A percentile compares a stretch with the other conserved stretches of the same genome.
These are phyloP conservation scores for Micropoecilia bifurca DNA, from an alignment of 2,797 vertebrate genomes.

Conservation along the genomic window DNA sequence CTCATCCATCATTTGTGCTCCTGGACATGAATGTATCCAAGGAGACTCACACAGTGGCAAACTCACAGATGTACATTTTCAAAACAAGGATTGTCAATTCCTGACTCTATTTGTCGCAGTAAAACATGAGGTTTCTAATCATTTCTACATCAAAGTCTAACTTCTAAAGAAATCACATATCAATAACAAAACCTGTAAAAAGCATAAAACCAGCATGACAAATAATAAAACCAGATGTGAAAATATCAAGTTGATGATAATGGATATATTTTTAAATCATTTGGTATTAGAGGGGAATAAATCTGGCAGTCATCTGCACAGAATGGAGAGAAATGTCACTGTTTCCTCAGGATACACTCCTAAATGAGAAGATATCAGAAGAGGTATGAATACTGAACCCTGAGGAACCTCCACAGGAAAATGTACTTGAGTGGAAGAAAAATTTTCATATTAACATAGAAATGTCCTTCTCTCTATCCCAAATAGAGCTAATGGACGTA, in stretches of 20 bases:
- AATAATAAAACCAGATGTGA: background rate
- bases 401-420: background rate
- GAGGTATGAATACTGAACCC: background rate
- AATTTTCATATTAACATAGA: background rate
- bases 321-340: background rate
- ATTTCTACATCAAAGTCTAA: background rate
- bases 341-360: background rate
- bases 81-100: background rate
- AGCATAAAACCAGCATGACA: background rate
- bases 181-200: background rate
- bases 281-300: background rate
- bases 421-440: background rate
- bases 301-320: background rate
- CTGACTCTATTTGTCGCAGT: background rate
- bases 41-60: conserved; percentile 6
- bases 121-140: background rate
- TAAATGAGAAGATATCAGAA: background rate
- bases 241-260: background rate
- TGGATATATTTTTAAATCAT: background rate
- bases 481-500: background rate
- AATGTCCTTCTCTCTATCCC: background rate
- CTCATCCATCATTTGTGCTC: conserved; percentile 17
- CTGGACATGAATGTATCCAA: background rate
- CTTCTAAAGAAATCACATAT: background rate
- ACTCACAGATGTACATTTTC: background rate